Conservation (phyloP, 2,888 invertebrate species). For the Tinea semifulvella region DNA sequence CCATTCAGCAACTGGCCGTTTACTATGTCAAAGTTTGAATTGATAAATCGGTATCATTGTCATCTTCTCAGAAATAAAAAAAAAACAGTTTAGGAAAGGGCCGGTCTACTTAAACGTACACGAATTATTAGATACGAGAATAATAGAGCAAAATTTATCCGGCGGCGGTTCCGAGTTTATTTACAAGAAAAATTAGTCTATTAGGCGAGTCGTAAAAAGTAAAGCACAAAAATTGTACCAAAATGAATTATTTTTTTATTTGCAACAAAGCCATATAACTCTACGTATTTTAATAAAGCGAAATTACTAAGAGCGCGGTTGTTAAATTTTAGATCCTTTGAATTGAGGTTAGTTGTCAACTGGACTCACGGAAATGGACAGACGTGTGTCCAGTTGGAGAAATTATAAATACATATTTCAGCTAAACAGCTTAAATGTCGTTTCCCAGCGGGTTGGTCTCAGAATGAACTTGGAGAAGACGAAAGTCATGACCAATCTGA, state of each 20-base stretch:
- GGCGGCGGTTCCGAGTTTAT: not conserved
- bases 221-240: constrained; percentile 27
- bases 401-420: too few species aligned
- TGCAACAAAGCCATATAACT: constrained; percentile 35
- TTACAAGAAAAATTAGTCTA: constrained; percentile 5
- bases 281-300: constrained; percentile 56
- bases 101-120: not conserved
- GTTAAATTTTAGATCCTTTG: constrained; percentile 52
- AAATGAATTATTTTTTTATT: constrained; percentile 45
- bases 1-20: too few species aligned
- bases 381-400: too few species aligned
- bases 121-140: not conserved
- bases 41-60: too few species aligned
- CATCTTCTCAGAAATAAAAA: too few species aligned
- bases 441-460: too few species aligned
- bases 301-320: constrained; percentile 47
- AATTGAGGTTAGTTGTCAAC: constrained; percentile 47
- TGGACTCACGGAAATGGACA: too few species aligned
- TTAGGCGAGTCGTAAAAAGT: constrained; percentile 32
- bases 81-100: too few species aligned
- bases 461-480: too few species aligned
- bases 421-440: too few species aligned
- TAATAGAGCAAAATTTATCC: constrained; percentile 8
- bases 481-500: too few species aligned
- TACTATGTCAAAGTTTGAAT: too few species aligned